phyloP scores from a whole-genome alignment of 2,113 vertebrate genomes.

The Microcebus murinus region DNA sequence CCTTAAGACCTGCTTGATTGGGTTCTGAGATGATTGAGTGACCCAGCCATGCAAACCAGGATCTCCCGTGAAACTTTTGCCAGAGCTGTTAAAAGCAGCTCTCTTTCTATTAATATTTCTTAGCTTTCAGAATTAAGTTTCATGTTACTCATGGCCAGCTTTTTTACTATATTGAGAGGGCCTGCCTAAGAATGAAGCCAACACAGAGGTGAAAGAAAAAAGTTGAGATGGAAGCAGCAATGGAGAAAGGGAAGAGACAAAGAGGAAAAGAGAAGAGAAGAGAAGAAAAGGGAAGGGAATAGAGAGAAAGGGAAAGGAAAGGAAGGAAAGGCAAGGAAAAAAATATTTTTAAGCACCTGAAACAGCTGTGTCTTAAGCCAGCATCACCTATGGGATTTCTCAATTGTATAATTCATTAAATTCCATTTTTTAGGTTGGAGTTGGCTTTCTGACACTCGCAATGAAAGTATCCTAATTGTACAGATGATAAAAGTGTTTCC shows the following conservation, averaged over 20 bases:
- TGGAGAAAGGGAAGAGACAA: too few relatives aligned
- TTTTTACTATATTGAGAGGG: not conserved
- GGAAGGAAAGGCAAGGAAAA: not conserved
- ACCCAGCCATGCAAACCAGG: not conserved
- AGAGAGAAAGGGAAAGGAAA: not conserved
- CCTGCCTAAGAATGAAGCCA: not conserved
- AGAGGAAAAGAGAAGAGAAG: accelerated
- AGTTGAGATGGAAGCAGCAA: not conserved
- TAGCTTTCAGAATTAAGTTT: not conserved
- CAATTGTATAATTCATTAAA: constrained; percentile 18
- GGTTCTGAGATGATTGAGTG: not conserved
- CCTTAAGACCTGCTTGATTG: not conserved
- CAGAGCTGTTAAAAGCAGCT: not conserved
- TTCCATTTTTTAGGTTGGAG: not conserved
- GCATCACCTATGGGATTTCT: not conserved
- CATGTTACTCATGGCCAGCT: not conserved
- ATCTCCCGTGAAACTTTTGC: not conserved
- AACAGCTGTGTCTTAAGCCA: not conserved
- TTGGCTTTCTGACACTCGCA: constrained; percentile 8
- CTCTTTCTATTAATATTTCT: not conserved
- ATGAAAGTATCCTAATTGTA: constrained; percentile 23
- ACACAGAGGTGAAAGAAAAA: not conserved
- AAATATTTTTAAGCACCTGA: not conserved
- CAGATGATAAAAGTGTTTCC: not conserved
- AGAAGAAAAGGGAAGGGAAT: not conserved